Base-by-base conservation (phyloP, 2,113 vertebrate genomes). In the Solea solea region DNA sequence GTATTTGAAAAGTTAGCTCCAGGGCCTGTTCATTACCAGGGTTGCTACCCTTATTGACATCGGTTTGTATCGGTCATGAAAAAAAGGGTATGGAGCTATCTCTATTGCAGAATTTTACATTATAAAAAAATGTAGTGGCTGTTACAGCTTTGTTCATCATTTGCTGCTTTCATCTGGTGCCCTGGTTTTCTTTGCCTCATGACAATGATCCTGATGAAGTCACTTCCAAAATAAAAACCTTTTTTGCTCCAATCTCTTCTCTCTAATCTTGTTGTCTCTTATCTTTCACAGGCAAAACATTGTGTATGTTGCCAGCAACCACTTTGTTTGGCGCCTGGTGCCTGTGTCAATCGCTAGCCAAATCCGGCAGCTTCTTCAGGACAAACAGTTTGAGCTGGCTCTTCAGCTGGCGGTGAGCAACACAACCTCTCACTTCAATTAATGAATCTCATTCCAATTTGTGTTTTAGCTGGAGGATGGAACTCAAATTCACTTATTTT, bases 301-400 rank as follows among this genome's bases (percentile, higher is more conserved):
- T 63, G 96, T 99, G 67, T 99, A 99, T 5, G 97, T 99, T 56
- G 97, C 98, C 87, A 99, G 98, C 89, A 99, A 98, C 93, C 98
- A 99, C 88, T 99, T 99, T 87, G 98, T 99, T 64, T 99, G 98
- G 98, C 95, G 98, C 67, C 96, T 99, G 46, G 96, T 98, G 81
- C 97, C 97, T 0, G 96, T 99, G 40, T 96, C 98, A 2, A 98
- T 99, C 87, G 95, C 97, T 80, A 97, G 93, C 21, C 98, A 99
- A 88, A 99, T 99, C 86, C 94, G 95, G 21, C 98, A 99, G 85
- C 96, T 99, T 57, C 95, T 99, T 25, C 95, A 98, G 92, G 98
- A 99, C 91, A 99, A 98, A 74, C 97, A 99, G 88, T 99, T 99
- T 92, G 97, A 99, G 85, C 74, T 99, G 92, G 98, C 98, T 59